phyloP scores from a whole-genome alignment of 1,140 invertebrate species.

The Trinorchestia longiramus region DNA sequence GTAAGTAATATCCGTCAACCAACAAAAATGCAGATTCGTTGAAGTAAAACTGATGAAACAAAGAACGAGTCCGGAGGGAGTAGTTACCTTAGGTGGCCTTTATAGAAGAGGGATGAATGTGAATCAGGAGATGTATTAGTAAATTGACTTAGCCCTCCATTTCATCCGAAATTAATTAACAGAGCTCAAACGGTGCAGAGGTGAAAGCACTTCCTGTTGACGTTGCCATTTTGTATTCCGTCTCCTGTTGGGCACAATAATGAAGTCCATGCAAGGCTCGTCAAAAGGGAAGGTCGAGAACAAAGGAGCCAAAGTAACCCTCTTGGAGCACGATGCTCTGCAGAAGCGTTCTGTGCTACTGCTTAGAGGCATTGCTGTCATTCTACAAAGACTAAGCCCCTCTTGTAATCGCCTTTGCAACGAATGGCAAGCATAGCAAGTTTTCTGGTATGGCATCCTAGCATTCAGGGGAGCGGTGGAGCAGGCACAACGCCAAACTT shows the following conservation, averaged over 20 bases:
- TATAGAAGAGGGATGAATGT: neutral
- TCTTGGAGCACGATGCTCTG: neutral
- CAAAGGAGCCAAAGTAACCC: neutral
- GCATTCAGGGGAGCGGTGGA: neutral
- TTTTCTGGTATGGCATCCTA: neutral
- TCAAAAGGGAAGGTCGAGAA: neutral
- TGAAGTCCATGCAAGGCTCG: neutral
- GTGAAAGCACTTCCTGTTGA: neutral
- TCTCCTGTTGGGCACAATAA: neutral
- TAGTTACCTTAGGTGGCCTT: neutral
- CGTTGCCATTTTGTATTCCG: neutral
- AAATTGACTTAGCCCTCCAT: neutral
- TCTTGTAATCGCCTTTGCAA: neutral
- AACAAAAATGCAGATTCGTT: neutral
- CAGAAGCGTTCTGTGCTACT: neutral
- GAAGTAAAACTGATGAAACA: neutral
- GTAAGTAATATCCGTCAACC: neutral
- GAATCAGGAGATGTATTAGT: neutral
- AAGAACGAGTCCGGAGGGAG: neutral
- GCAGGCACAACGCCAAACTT: neutral
- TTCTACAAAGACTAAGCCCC: neutral
- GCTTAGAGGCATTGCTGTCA: neutral
- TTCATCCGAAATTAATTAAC: constrained; percentile 2
- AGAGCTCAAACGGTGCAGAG: neutral
- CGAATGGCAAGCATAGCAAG: neutral